Base-by-base conservation (phyloP, 2,113 vertebrate species). In the Saccopteryx leptura region DNA sequence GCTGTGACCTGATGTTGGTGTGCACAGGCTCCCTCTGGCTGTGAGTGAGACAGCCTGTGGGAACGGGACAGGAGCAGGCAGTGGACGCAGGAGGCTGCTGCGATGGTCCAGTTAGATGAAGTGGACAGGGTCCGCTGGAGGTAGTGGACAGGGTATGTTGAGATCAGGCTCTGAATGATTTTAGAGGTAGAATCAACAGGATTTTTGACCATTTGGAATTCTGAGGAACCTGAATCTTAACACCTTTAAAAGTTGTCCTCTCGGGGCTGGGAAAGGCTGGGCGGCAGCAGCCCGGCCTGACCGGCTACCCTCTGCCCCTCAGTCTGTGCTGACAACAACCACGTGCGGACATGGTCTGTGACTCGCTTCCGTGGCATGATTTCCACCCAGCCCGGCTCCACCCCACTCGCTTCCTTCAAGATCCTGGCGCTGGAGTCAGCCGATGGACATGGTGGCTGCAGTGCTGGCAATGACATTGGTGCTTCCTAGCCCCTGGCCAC, bases 271-370 rank as follows among this genome's bases (percentile, higher is more conserved):
- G 50, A 46, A 76, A 46, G 66, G 15, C 28, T 0, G 5, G 18
- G 74, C 31, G 8, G 33, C 63, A n/a, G 1, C 0, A 0, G 28
- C 24, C 28, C 7, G 17, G 23, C 58, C 93, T 95, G 91, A 97
- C 78, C 13, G 23, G 1, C 66, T 18, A 18, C n/a, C 76, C 9
- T 24, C 4, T 2, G 28, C 23, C 14, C 66, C 54, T 8, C 97
- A 99, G 99, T 99, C 31, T 99, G 99, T n/a, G 99, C 99, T 0
- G 99, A 99, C 94, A 99, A 99, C 98, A 99, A 99, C 97, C 99
- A 99, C 0, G 99, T 99, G 10, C 98, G 99, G 5, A 99, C 99
- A 0, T 99, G 99, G 99, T 99, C 99, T 0, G 99, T 99, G 98
- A 99, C 99, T 0, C 99, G 99, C 0, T 99, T 99, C 98, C 98